Base-by-base conservation (phyloP, 2,888 invertebrate species). In the Pterostichus madidus region DNA sequence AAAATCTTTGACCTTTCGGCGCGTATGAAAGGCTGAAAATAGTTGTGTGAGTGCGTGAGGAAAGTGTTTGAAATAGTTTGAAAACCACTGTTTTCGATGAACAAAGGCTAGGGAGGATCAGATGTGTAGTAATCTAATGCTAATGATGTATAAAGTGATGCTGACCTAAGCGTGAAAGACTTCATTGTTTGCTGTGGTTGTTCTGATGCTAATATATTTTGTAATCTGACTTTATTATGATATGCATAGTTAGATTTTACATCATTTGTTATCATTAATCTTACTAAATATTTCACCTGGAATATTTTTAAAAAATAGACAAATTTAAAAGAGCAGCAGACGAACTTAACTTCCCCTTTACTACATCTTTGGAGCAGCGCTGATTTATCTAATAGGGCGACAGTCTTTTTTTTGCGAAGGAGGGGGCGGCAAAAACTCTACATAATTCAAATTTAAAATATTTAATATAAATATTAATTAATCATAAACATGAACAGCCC, bases 51-150 rank as follows among this genome's bases (percentile, higher is more conserved):
- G 4, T 5, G 39, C 39, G 39, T 5, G 24, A 31, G 24, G 59
- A 59, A 56, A 59, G 10, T 31, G 31, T 24, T 59, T 31, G 59
- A 24, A 39, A 59, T 59, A 39, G 56, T 78, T 78, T 78, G 59
- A 17, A 39, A 59, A 56, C 56, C 77, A 35, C 56, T 78, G 59
- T 39, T 4, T n/a, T 15, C 44, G 15, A 15, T 39, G 73, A 17
- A 44, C 31, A 78, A 59, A 78, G 59, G 78, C 31, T 17, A 11
- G 75, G 52, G 75, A 39, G 78, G 59, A 78, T 78, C 39, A 59
- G 61, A 56, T 78, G 56, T 44, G 59, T 56, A 39, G 56, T 78
- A 78, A 78, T 78, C 44, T 61, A 78, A 78, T 78, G 78, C 78
- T 78, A 78, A 78, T 59, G 78, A 78, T 17, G 59, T 24, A 78